Evolutionary conservation across 2,113 vertebrate species (phyloP).

Genomic region (Nyctereutes procyonoides): DNA sequence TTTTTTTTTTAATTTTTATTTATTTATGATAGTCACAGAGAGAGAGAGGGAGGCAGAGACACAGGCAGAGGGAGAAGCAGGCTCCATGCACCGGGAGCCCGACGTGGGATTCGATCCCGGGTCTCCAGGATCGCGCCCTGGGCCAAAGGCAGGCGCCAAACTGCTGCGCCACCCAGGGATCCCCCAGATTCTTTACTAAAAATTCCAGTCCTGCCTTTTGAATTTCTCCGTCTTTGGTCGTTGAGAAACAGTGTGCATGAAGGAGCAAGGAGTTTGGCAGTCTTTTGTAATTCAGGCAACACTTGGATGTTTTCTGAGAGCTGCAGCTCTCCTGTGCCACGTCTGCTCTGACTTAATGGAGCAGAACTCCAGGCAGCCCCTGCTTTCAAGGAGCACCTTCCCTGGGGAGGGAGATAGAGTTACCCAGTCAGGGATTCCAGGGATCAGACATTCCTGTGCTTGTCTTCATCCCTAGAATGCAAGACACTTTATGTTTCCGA

Average conservation of each 20-base stretch:
- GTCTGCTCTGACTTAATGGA: neutral
- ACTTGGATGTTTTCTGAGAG: neutral
- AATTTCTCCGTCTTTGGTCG: neutral
- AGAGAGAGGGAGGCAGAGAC: no score
- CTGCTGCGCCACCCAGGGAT: no score
- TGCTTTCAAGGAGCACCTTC: neutral
- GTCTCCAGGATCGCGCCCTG: no score
- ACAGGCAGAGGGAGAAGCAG: no score
- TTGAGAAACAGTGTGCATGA: neutral
- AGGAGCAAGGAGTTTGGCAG: neutral
- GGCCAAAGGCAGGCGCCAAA: no score
- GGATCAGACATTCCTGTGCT: neutral
- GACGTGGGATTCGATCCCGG: no score
- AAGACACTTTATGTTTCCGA: slow-evolving; percentile 3
- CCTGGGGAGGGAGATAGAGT: neutral
- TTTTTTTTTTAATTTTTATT: no score
- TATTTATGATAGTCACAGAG: no score
- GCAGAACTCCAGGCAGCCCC: neutral
- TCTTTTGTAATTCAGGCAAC: neutral
- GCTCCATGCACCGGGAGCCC: no score
- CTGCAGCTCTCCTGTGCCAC: neutral
- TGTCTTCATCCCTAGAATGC: neutral
- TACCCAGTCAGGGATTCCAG: neutral
- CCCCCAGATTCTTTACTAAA: neutral
- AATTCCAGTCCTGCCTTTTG: neutral